Percentiles rank a stretch among this genome's conserved stretches.
phyloP scores from a whole-genome alignment of 2,888 invertebrate species.

The Lottia scabra region DNA sequence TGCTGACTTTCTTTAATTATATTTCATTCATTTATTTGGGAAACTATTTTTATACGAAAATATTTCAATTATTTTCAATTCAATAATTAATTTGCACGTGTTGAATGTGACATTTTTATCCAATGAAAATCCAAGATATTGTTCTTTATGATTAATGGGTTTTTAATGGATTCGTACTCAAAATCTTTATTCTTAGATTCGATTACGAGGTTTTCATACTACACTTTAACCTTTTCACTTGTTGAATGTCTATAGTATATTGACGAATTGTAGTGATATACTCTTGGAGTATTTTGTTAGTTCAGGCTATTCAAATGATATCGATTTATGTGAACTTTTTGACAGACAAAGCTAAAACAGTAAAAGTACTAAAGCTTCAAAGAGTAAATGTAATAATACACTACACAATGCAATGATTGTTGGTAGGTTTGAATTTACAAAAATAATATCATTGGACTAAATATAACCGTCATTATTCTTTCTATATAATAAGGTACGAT shows the following conservation, averaged over 20 bases:
- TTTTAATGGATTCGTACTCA: neutral
- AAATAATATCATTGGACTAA: too few species aligned
- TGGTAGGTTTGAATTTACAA: too few species aligned
- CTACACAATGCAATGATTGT: too few species aligned
- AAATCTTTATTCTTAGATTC: neutral
- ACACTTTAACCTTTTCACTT: neutral
- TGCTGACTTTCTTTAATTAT: too few species aligned
- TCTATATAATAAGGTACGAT: too few species aligned
- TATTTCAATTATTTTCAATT: neutral
- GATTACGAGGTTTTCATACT: neutral
- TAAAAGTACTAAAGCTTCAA: neutral
- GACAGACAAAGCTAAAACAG: neutral
- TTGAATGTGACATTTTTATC: neutral
- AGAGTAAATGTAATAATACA: too few species aligned
- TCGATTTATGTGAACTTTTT: neutral
- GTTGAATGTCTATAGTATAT: too few species aligned
- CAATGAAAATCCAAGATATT: neutral
- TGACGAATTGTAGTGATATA: too few species aligned
- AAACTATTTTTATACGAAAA: too few species aligned
- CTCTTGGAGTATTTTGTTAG: neutral
- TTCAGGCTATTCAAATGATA: neutral
- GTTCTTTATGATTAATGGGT: neutral
- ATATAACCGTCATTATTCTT: too few species aligned
- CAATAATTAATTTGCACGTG: slow-evolving; percentile 5
- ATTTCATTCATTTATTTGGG: too few species aligned